These are phyloP conservation scores for Dicyrtoma fusca DNA, from an alignment of 2,888 invertebrate species.

Conservation along the genomic window DNA sequence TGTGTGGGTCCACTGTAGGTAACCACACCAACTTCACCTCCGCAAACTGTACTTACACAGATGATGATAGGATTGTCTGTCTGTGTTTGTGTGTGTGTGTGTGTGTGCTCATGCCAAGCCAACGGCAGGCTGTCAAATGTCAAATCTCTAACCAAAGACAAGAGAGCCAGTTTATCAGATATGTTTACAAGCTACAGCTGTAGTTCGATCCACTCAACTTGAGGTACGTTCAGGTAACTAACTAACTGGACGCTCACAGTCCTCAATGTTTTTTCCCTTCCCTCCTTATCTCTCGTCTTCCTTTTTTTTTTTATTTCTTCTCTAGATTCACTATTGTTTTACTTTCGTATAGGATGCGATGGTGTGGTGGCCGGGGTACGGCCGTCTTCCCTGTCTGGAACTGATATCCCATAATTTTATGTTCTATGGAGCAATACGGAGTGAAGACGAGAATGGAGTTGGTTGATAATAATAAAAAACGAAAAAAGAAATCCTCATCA, in stretches of 20 bases:
- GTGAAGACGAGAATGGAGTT: background rate
- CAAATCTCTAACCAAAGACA: constrained; percentile 12
- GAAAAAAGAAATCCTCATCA: constrained; percentile 3
- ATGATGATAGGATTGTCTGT: background rate
- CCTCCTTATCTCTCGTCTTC: too few relatives aligned
- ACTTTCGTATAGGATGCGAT: too few relatives aligned
- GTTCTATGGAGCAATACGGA: background rate
- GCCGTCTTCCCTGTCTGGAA: too few relatives aligned
- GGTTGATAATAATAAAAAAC: too few relatives aligned
- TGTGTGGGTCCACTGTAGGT: background rate
- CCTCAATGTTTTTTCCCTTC: too few relatives aligned
- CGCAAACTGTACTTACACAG: background rate
- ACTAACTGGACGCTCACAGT: background rate
- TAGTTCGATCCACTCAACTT: background rate
- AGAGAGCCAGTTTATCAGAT: background rate
- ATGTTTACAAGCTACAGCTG: background rate
- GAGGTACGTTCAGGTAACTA: constrained; percentile 10
- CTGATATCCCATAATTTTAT: too few relatives aligned
- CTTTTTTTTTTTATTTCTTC: too few relatives aligned
- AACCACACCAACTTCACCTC: background rate
- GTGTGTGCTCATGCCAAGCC: constrained; percentile 2
- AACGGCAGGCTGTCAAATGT: constrained; percentile 33
- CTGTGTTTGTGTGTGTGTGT: too few relatives aligned
- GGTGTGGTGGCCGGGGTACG: too few relatives aligned
- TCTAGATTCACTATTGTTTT: too few relatives aligned